These are phyloP conservation scores for Heliconius hewitsoni DNA, from an alignment of 1,140 invertebrate species.

Conservation along the genomic window DNA sequence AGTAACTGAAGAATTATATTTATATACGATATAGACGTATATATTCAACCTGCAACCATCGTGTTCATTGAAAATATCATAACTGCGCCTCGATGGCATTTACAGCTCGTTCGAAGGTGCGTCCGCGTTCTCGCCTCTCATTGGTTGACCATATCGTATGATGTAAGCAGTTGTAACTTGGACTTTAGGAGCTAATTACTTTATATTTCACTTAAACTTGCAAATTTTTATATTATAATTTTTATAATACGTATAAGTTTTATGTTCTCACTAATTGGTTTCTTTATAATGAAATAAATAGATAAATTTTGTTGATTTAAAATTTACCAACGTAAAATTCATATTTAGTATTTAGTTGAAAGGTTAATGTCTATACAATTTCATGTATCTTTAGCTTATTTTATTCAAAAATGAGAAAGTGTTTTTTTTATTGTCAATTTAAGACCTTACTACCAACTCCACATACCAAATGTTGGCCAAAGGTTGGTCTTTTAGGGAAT, in stretches of 20 bases:
- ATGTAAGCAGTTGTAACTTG: constrained; percentile 27
- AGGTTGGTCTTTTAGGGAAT: too few relatives aligned
- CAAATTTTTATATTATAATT: background rate
- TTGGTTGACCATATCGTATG: constrained; percentile 51
- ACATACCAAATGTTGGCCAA: too few relatives aligned
- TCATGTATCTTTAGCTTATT: too few relatives aligned
- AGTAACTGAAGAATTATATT: too few relatives aligned
- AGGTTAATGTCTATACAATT: too few relatives aligned
- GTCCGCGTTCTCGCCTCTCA: constrained; percentile 42
- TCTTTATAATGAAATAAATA: background rate
- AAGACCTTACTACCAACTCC: too few relatives aligned
- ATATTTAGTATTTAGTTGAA: too few relatives aligned
- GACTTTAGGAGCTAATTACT: constrained; percentile 22
- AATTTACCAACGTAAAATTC: too few relatives aligned
- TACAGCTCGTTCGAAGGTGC: constrained; percentile 41
- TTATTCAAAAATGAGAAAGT: too few relatives aligned
- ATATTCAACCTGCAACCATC: background rate
- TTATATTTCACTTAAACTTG: background rate
- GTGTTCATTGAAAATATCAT: background rate
- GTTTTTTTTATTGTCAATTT: too few relatives aligned
- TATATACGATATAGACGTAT: too few relatives aligned
- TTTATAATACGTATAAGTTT: background rate
- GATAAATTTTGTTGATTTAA: too few relatives aligned
- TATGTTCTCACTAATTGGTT: background rate
- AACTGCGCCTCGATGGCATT: background rate